Conservation (phyloP, 92 coral and sea anemone genomes). For the Phenganax marumi region DNA sequence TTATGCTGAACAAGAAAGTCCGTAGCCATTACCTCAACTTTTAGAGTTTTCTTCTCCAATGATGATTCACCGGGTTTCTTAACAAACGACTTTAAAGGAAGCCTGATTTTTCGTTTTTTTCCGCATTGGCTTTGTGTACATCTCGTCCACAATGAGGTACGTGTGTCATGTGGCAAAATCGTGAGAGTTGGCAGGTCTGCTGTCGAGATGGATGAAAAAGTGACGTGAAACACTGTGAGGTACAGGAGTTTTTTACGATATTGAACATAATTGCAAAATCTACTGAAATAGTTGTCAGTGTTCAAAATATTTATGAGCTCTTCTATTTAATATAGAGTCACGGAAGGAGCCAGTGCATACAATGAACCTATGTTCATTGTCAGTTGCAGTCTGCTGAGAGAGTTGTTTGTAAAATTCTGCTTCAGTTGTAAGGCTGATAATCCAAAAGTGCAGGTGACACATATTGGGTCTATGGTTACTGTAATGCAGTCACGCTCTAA, state of each 20-base stretch:
- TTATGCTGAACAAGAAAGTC: constrained; percentile 48
- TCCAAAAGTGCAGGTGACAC: constrained; percentile 15
- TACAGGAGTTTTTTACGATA: no score
- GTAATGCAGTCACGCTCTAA: no score
- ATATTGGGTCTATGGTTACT: not conserved
- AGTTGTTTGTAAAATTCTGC: constrained; percentile 7
- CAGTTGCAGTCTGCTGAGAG: not conserved
- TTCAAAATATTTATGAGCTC: not conserved
- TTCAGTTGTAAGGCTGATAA: constrained; percentile 9
- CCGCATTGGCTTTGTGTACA: no score
- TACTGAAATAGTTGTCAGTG: not conserved
- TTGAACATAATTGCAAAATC: not conserved
- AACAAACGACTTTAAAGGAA: no score
- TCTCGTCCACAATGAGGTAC: no score
- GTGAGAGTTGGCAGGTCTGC: no score
- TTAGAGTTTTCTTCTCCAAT: no score
- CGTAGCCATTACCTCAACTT: constrained; percentile 39
- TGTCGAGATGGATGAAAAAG: not conserved
- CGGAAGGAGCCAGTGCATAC: not conserved
- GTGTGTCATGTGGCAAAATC: no score
- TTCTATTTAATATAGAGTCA: not conserved
- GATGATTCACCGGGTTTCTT: no score
- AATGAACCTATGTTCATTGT: no score
- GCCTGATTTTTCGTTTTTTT: no score
- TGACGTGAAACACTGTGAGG: no score